Evolutionary conservation across 2,888 invertebrate genomes (phyloP).

Genomic region (Lepidochitona cinerea): DNA sequence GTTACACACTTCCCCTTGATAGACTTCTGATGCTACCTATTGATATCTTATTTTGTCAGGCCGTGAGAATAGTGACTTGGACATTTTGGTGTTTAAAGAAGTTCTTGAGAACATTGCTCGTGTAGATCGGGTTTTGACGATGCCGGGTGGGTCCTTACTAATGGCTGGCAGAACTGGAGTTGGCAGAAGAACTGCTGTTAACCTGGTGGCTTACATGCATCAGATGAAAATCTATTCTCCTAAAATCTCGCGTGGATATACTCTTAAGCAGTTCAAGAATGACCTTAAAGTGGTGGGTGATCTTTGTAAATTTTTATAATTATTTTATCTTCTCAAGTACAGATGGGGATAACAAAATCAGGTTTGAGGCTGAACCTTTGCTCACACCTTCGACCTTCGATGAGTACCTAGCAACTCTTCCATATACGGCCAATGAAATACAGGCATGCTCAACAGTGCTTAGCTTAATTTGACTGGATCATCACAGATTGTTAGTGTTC

Average conservation of each 20-base stretch:
- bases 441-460: too few relatives aligned
- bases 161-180: slow-evolving; percentile 85
- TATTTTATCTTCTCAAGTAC: too few relatives aligned
- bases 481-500: too few relatives aligned
- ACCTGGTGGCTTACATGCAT: slow-evolving; percentile 81
- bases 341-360: too few relatives aligned
- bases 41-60: slow-evolving; percentile 74
- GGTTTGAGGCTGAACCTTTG: too few relatives aligned
- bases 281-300: slow-evolving; percentile 82
- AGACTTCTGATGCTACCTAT: too few relatives aligned
- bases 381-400: too few relatives aligned
- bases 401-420: too few relatives aligned
- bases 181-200: slow-evolving; percentile 85
- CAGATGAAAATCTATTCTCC: slow-evolving; percentile 76
- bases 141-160: slow-evolving; percentile 78
- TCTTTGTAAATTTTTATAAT: not conserved
- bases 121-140: slow-evolving; percentile 78
- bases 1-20: too few relatives aligned
- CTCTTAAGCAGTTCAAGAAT: slow-evolving; percentile 79
- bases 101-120: slow-evolving; percentile 78
- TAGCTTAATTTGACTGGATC: too few relatives aligned
- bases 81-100: slow-evolving; percentile 79
- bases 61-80: slow-evolving; percentile 78
- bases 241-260: slow-evolving; percentile 76
- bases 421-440: too few relatives aligned